These are phyloP conservation scores for Falcaria lacertinaria DNA, from an alignment of 2,888 invertebrate genomes.

Conservation along the genomic window DNA sequence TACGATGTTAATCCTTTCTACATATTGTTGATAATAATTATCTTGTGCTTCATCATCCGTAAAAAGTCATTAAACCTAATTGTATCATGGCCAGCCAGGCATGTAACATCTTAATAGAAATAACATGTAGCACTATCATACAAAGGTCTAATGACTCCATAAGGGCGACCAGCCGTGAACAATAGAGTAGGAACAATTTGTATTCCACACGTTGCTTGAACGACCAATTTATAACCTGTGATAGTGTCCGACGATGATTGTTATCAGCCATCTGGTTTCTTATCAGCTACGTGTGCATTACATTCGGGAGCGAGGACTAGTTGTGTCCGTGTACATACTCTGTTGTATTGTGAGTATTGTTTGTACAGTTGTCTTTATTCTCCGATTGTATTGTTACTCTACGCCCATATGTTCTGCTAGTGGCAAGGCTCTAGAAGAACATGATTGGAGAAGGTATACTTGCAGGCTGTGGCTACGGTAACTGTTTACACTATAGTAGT, in stretches of 20 bases:
- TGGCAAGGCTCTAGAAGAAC: too few relatives aligned
- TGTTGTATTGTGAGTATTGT: too few relatives aligned
- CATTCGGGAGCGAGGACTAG: too few relatives aligned
- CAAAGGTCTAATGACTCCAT: slow-evolving; percentile 42
- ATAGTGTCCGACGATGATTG: slow-evolving; percentile 55
- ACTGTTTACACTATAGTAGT: too few relatives aligned
- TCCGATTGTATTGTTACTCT: too few relatives aligned
- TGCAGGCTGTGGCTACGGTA: too few relatives aligned
- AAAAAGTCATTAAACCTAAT: background rate
- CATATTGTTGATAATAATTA: too few relatives aligned
- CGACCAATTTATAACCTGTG: slow-evolving; percentile 56
- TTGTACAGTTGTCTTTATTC: too few relatives aligned
- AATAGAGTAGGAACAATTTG: slow-evolving; percentile 49
- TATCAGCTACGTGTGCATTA: slow-evolving; percentile 20
- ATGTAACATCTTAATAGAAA: background rate
- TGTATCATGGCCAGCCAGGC: background rate
- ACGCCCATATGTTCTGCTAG: too few relatives aligned
- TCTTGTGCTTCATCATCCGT: background rate
- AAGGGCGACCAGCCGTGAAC: slow-evolving; percentile 42
- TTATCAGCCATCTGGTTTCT: slow-evolving; percentile 47
- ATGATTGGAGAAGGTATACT: too few relatives aligned
- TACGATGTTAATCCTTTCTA: too few relatives aligned
- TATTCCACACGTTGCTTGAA: slow-evolving; percentile 40
- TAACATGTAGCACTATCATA: slow-evolving; percentile 24
- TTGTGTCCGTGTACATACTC: too few relatives aligned